Evolutionary conservation across 2,888 invertebrate species (phyloP).

Genomic region (Drosophila glabriapex): DNA sequence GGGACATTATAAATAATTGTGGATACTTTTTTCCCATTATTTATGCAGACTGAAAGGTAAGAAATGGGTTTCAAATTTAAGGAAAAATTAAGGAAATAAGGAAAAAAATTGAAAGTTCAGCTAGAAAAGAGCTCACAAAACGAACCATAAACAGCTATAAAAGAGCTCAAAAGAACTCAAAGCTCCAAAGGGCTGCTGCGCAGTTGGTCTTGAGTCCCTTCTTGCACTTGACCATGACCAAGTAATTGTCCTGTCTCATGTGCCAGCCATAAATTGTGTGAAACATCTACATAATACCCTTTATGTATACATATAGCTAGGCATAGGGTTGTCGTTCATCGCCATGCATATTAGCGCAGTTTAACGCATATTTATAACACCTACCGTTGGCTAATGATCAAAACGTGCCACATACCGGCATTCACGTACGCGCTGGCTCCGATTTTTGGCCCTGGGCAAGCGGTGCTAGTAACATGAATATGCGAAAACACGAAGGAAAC

Average conservation of each 20-base stretch:
- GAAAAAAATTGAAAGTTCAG: conserved; percentile 37
- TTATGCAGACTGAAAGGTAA: conserved; percentile 57
- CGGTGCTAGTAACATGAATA: conserved; percentile 70
- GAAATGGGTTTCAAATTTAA: conserved; percentile 17
- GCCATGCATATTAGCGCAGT: conserved; percentile 61
- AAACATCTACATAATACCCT: conserved; percentile 54
- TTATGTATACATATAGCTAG: background rate
- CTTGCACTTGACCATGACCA: conserved; percentile 54
- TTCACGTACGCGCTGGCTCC: conserved; percentile 37
- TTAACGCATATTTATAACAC: conserved; percentile 77
- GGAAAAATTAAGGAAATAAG: conserved; percentile 11
- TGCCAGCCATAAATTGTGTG: conserved; percentile 61
- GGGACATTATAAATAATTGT: conserved; percentile 69
- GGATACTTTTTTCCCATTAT: conserved; percentile 54
- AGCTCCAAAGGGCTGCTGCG: conserved; percentile 1
- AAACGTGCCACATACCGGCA: conserved; percentile 71
- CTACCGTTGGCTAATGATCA: conserved; percentile 73
- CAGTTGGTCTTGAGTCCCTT: conserved; percentile 28
- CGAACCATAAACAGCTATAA: conserved; percentile 11
- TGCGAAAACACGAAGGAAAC: conserved; percentile 80
- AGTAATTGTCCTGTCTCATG: conserved; percentile 40
- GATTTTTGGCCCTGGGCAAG: conserved; percentile 40
- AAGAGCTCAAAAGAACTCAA: conserved; percentile 19
- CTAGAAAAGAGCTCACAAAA: conserved; percentile 23
- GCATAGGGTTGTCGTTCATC: conserved; percentile 23